phyloP scores from a whole-genome alignment of 1,140 invertebrate species.

The Eciton burchellii region DNA sequence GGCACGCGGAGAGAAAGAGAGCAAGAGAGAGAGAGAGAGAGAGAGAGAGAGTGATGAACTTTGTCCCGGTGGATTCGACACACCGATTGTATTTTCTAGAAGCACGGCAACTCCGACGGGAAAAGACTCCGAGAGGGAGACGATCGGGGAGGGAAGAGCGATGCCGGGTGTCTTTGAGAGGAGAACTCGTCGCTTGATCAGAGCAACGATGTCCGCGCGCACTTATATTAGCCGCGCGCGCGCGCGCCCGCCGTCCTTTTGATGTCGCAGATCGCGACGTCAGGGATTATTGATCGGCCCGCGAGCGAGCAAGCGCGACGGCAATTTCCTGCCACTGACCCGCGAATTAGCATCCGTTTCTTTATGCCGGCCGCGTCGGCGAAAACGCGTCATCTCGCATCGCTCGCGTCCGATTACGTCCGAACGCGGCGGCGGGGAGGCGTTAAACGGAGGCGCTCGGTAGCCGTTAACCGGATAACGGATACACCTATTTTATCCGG shows the following conservation, averaged over 20 bases:
- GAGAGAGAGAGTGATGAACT: slow-evolving; percentile 72
- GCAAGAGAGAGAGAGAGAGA: no score
- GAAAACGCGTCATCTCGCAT: no score
- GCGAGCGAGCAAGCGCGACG: slow-evolving; percentile 12
- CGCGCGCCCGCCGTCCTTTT: slow-evolving; percentile 15
- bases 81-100: slow-evolving; percentile 71
- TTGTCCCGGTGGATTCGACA: slow-evolving; percentile 63
- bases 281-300: slow-evolving; percentile 30
- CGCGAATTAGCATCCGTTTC: slow-evolving; percentile 46
- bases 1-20: no score
- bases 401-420: no score
- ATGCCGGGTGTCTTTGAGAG: slow-evolving; percentile 42
- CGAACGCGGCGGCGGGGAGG: background rate
- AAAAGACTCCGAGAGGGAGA: slow-evolving; percentile 40
- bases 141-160: no score
- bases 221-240: slow-evolving; percentile 37
- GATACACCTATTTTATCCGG: slow-evolving; percentile 44
- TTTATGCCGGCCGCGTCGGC: background rate
- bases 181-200: slow-evolving; percentile 64
- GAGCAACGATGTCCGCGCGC: slow-evolving; percentile 39
- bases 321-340: slow-evolving; percentile 37
- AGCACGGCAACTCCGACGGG: slow-evolving; percentile 52
- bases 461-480: slow-evolving; percentile 35
- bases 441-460: slow-evolving; percentile 13
- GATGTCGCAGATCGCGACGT: slow-evolving; percentile 34